Conservation (phyloP, 2,888 invertebrate species). For the Phyto melanocephala region DNA sequence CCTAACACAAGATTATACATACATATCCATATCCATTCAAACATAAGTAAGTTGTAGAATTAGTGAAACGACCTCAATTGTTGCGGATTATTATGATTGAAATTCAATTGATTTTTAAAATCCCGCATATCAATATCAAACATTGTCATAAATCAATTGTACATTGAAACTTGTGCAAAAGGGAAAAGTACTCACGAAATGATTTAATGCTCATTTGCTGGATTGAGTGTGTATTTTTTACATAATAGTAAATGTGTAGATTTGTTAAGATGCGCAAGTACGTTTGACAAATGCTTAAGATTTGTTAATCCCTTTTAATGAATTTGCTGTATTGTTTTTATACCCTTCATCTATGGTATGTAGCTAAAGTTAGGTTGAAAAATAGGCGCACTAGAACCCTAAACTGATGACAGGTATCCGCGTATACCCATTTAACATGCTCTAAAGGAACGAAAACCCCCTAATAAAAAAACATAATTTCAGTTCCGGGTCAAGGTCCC, state of each 20-base stretch:
- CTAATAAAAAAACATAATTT: too few relatives aligned
- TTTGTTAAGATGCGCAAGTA: neutral
- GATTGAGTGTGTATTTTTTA: neutral
- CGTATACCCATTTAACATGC: too few relatives aligned
- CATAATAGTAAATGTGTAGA: neutral
- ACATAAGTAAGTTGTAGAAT: slow-evolving; percentile 14
- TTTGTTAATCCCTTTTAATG: neutral
- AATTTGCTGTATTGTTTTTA: neutral
- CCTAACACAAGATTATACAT: too few relatives aligned
- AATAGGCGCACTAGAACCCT: too few relatives aligned
- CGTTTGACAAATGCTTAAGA: slow-evolving; percentile 31
- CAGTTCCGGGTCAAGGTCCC: too few relatives aligned
- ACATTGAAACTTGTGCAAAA: neutral
- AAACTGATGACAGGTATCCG: too few relatives aligned
- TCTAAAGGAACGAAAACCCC: too few relatives aligned
- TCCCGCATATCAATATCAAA: slow-evolving; percentile 40
- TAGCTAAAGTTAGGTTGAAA: too few relatives aligned
- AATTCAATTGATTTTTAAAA: slow-evolving; percentile 55
- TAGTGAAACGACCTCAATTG: slow-evolving; percentile 60
- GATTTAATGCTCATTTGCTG: neutral
- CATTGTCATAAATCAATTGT: slow-evolving; percentile 40
- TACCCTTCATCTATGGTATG: too few relatives aligned
- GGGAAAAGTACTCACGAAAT: neutral
- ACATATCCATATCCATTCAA: neutral
- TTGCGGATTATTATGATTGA: slow-evolving; percentile 61